Conservation (phyloP, 2,113 vertebrate genomes). For the Percina caprodes region DNA sequence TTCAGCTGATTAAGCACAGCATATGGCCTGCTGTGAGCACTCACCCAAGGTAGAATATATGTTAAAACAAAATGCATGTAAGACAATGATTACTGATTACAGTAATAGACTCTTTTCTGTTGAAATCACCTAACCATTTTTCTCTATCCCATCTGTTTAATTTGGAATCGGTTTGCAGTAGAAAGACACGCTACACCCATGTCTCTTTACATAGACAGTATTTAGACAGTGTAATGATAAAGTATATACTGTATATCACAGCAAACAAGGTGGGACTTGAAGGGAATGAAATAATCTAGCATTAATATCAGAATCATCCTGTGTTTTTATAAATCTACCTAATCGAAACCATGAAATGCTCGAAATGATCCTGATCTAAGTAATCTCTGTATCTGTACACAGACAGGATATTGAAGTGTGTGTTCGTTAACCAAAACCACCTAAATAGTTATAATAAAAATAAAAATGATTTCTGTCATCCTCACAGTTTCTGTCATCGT, state of each 20-base stretch:
- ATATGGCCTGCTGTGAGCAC: slow-evolving; percentile 16
- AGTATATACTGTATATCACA: too few relatives aligned
- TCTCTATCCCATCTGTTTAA: slow-evolving; percentile 12
- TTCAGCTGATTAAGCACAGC: slow-evolving; percentile 35
- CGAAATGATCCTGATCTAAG: background rate
- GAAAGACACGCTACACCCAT: background rate
- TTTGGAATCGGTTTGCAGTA: background rate
- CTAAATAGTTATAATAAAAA: background rate
- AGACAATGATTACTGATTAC: slow-evolving; percentile 3
- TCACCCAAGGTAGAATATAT: background rate
- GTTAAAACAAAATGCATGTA: slow-evolving; percentile 5
- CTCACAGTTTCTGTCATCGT: background rate
- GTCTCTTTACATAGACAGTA: background rate
- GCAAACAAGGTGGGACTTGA: background rate
- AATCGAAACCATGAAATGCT: background rate
- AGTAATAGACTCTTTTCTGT: background rate
- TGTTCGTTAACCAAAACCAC: background rate
- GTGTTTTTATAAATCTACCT: background rate
- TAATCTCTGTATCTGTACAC: background rate
- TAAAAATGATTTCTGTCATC: background rate
- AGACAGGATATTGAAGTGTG: background rate
- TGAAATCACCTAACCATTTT: background rate
- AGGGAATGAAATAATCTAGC: background rate
- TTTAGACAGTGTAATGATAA: background rate
- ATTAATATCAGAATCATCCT: background rate